Evolutionary conservation across 37 sponge, comb jelly and placozoan genomes (phyloP).

Genomic region (Dysidea cf. avara): DNA sequence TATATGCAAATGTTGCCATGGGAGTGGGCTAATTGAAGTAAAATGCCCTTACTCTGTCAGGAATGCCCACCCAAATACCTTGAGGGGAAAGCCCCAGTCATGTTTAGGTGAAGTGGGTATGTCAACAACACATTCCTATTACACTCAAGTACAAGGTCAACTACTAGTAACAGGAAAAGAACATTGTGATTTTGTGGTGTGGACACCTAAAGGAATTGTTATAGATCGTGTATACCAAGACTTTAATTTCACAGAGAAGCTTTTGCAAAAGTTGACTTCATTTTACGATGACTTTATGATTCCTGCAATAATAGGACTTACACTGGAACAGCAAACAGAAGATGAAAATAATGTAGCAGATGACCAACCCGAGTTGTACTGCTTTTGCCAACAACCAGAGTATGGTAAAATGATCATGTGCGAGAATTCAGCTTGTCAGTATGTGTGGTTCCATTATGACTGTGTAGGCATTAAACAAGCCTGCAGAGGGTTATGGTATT

Average conservation of each 20-base stretch:
- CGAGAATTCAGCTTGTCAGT: conserved; percentile 23
- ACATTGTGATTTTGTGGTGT: conserved; percentile 30
- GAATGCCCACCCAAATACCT: too few species aligned
- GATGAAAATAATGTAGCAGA: background rate
- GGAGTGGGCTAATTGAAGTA: conserved; percentile 29
- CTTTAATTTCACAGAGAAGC: too few species aligned
- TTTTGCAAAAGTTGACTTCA: too few species aligned
- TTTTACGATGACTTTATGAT: background rate
- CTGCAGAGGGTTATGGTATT: background rate
- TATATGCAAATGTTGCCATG: conserved; percentile 35
- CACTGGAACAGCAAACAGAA: background rate
- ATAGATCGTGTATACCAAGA: background rate
- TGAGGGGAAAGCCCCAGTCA: too few species aligned
- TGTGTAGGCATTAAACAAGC: background rate
- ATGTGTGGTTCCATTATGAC: conserved; percentile 23
- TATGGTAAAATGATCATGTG: conserved; percentile 12
- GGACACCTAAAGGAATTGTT: conserved; percentile 36
- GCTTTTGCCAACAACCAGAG: background rate
- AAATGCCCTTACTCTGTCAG: conserved; percentile 56
- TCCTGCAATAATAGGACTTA: conserved; percentile 4
- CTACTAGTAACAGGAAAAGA: conserved; percentile 10
- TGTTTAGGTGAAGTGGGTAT: conserved; percentile 1
- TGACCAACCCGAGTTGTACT: too few species aligned
- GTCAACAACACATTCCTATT: conserved; percentile 12
- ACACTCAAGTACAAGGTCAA: conserved; percentile 36